Conservation (phyloP, 1,140 invertebrate species). For the Heliconius hewitsoni region DNA sequence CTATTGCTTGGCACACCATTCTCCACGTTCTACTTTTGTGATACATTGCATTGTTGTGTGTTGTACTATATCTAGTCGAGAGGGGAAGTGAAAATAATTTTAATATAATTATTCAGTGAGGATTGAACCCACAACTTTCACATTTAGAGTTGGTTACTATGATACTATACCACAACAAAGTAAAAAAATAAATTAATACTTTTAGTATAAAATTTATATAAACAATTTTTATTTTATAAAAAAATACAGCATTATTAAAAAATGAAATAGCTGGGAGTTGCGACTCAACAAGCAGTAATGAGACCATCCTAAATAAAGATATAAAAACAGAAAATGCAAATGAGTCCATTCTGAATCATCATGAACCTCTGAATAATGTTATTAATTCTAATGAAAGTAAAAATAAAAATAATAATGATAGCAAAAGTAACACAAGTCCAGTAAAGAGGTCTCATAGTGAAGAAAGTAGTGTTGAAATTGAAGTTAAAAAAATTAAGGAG, state of each 20-base stretch:
- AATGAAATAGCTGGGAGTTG: background rate
- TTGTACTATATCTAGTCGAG: too few species aligned
- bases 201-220: background rate
- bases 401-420: background rate
- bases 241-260: background rate
- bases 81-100: too few species aligned
- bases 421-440: background rate
- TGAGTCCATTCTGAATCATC: background rate
- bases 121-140: too few species aligned
- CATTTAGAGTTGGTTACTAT: too few species aligned
- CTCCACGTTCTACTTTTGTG: too few species aligned
- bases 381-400: background rate
- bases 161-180: too few species aligned
- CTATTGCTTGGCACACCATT: too few species aligned
- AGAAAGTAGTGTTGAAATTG: background rate
- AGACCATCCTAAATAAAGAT: background rate
- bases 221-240: background rate
- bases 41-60: too few species aligned
- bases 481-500: constrained; percentile 24
- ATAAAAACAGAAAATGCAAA: background rate
- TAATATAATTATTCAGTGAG: too few species aligned
- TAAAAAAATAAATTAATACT: too few species aligned
- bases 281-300: background rate
- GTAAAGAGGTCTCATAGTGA: background rate
- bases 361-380: background rate